These are phyloP conservation scores for Megalopta genalis DNA, from an alignment of 1,140 invertebrate species.

Conservation along the genomic window DNA sequence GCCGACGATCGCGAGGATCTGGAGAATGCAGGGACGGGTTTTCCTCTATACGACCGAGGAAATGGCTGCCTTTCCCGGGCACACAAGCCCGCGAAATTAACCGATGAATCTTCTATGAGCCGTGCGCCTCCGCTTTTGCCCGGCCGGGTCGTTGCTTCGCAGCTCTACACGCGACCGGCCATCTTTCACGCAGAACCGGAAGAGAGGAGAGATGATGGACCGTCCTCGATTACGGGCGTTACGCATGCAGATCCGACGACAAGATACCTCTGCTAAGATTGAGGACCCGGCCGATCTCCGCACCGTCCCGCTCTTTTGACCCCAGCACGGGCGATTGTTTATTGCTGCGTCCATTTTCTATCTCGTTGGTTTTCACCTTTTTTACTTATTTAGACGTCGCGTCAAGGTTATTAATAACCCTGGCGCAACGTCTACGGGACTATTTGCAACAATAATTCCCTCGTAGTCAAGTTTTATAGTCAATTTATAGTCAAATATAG, in stretches of 20 bases:
- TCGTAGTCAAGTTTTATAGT: too few species aligned
- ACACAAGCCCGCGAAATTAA: constrained; percentile 68
- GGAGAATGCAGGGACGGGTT: constrained; percentile 10
- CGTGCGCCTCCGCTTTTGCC: constrained; percentile 28
- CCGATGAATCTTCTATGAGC: constrained; percentile 71
- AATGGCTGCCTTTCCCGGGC: constrained; percentile 22
- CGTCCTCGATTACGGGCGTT: neutral
- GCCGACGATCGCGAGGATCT: constrained; percentile 26
- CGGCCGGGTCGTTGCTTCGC: neutral
- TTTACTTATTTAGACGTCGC: too few species aligned
- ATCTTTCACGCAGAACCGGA: constrained; percentile 27
- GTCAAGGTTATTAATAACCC: too few species aligned
- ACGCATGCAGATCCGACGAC: neutral
- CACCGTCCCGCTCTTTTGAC: too few species aligned
- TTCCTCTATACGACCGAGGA: neutral
- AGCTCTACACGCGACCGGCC: neutral
- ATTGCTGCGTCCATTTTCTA: too few species aligned
- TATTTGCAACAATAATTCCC: too few species aligned
- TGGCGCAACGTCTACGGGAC: too few species aligned
- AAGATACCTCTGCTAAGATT: neutral
- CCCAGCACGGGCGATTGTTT: too few species aligned
- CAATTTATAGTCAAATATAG: too few species aligned
- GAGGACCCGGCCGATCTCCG: too few species aligned
- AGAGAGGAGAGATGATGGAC: neutral
- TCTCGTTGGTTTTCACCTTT: too few species aligned